Evolutionary conservation across 2,888 invertebrate genomes (phyloP), one percentile per base, ranked within the genome.

Genomic region (Cerastis rubricosa): DNA sequence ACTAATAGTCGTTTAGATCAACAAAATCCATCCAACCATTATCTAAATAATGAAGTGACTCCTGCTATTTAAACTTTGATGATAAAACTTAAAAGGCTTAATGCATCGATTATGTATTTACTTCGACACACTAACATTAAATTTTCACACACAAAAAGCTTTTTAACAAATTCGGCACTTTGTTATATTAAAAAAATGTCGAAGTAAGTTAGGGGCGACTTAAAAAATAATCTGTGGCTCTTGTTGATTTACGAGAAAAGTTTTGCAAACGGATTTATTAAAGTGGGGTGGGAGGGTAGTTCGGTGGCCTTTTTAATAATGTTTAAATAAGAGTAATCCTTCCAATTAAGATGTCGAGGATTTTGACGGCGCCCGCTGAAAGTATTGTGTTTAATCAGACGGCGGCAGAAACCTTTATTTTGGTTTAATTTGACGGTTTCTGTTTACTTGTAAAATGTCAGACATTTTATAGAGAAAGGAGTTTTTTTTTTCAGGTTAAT

Each of bases 201-300:
- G 67, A 80, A 67, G 71, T 84, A 81, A 86, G 68, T 85, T 79
- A 49, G 73, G 65, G 43, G 43, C 45, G 80, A 76, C 83, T 87
- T 85, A 73, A 84, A n/a, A 88, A 89, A 88, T 89, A 89, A 89
- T 88, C 86, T 87, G 73, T 78, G 83, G 74, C 65, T 74, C 80
- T 68, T 86, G 85, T 86, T 87, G 90, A 90, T 90, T 90, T 89
- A 89, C 85, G 90, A 87, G 80, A 63, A 84, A 90, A 90, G 83
- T 90, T 90, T 76, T 68, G 22, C 71, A 86, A 88, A 80, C 75
- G 81, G 85, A 89, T 89, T 90, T 89, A 84, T 86, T 85, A 81
- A 82, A 87, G 78, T 80, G 63, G 74, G 72, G 80, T 63, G 74
- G 45, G 66, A 51, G 19, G 29, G 66, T 67, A 84, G 84, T 78